Conservation (phyloP, 2,113 vertebrate species). For the Zapornia atra region DNA sequence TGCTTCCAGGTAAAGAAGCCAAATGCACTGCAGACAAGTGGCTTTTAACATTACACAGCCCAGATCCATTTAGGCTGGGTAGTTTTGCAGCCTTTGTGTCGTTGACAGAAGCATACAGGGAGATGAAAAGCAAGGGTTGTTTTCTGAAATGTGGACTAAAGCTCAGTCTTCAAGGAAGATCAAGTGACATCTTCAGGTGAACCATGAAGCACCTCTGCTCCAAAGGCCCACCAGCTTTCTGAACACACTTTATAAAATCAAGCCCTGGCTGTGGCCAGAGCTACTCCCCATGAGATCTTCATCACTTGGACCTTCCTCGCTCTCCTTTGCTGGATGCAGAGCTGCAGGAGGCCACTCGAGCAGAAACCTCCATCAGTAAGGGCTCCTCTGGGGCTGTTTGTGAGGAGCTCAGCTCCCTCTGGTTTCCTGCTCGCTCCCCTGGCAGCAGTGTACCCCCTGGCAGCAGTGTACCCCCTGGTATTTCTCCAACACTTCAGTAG, state of each 20-base stretch:
- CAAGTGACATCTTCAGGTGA: background rate
- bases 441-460: background rate
- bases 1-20: background rate
- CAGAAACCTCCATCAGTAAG: background rate
- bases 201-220: background rate
- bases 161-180: background rate
- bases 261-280: background rate
- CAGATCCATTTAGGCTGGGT: background rate
- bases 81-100: background rate
- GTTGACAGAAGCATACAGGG: background rate
- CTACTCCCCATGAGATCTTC: background rate
- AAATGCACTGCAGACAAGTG: background rate
- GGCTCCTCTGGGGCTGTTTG: background rate
- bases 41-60: background rate
- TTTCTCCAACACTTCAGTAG: background rate
- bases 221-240: background rate
- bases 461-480: rapidly evolving
- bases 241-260: background rate
- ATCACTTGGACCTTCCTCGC: background rate
- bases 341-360: too few species aligned
- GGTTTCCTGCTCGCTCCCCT: background rate
- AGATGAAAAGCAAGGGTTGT: background rate
- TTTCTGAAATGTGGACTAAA: background rate
- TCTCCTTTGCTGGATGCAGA: background rate
- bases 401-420: background rate